These are phyloP conservation scores for Salvator merianae DNA, from an alignment of 2,113 vertebrate genomes.

Conservation along the genomic window DNA sequence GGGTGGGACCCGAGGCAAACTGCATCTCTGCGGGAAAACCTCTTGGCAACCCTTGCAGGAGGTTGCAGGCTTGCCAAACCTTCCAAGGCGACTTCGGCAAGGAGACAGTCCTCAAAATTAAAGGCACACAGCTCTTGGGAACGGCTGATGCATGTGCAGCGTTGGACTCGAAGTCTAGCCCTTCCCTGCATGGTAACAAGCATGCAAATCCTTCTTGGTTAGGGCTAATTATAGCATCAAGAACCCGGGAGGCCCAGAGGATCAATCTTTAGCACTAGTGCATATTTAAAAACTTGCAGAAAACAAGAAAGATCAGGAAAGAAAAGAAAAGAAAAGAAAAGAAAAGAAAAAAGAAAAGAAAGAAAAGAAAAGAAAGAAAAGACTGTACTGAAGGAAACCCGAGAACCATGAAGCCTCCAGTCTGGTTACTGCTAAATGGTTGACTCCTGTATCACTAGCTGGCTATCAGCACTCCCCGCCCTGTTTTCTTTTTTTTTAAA, in stretches of 20 bases:
- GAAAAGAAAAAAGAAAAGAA: background rate
- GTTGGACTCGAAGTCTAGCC: background rate
- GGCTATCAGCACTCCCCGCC: slow-evolving; percentile 17
- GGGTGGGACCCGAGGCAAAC: background rate
- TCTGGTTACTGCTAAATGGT: slow-evolving; percentile 46
- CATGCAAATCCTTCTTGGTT: slow-evolving; percentile 67
- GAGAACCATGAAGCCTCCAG: slow-evolving; percentile 35
- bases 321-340: background rate
- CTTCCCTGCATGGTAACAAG: slow-evolving; percentile 65
- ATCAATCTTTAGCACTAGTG: slow-evolving; percentile 48
- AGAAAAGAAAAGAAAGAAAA: slow-evolving; percentile 8
- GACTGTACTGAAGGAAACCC: slow-evolving; percentile 45
- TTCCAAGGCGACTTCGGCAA: background rate
- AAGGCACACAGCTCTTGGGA: slow-evolving; percentile 42
- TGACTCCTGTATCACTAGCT: slow-evolving; percentile 39
- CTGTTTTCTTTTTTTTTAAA: slow-evolving; percentile 55
- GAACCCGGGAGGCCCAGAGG: slow-evolving; percentile 37
- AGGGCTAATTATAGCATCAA: slow-evolving; percentile 75
- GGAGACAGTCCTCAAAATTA: slow-evolving; percentile 39
- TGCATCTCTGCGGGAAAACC: background rate
- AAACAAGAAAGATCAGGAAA: background rate
- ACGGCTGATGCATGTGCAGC: background rate
- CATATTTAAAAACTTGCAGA: slow-evolving; percentile 48
- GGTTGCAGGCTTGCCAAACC: background rate
- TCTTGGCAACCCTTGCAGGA: background rate